Conservation (phyloP, 2,797 vertebrate species). For the Euthynnus affinis region DNA sequence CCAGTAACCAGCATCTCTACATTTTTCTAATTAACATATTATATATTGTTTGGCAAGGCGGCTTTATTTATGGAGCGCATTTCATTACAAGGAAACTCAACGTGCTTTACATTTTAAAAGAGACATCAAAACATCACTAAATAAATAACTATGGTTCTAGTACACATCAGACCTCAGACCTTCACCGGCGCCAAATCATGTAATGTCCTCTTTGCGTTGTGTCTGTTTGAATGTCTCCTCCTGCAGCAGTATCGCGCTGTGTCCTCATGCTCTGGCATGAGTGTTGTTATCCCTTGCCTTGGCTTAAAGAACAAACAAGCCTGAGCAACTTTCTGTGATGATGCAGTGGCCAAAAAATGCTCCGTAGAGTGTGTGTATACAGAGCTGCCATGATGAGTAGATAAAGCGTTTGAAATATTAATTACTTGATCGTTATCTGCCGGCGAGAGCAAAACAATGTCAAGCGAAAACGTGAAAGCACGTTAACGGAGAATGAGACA, state of each 20-base stretch:
- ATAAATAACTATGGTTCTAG: background rate
- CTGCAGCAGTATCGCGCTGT: conserved; percentile 1
- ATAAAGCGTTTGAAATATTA: conserved; percentile 73
- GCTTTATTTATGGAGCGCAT: too few relatives aligned
- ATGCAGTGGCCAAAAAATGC: conserved; percentile 36
- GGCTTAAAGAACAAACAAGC: conserved; percentile 57
- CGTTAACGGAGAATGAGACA: background rate
- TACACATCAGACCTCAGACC: conserved; percentile 12
- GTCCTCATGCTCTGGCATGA: background rate
- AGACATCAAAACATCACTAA: too few relatives aligned
- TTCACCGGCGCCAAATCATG: conserved; percentile 6
- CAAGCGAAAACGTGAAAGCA: conserved; percentile 12
- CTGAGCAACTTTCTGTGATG: conserved; percentile 48
- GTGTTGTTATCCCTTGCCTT: conserved; percentile 34
- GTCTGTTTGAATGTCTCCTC: conserved; percentile 29
- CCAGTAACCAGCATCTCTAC: too few relatives aligned
- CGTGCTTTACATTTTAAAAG: too few relatives aligned
- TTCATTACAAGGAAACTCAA: too few relatives aligned
- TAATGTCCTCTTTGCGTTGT: conserved; percentile 39
- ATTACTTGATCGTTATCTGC: conserved; percentile 73
- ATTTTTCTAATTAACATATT: too few relatives aligned
- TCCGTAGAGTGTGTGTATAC: conserved; percentile 65
- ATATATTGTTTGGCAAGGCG: too few relatives aligned
- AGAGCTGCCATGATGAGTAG: conserved; percentile 61
- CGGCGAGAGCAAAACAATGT: conserved; percentile 53